These are phyloP conservation scores for Mimas tiliae DNA, from an alignment of 2,888 invertebrate species.

Conservation along the genomic window DNA sequence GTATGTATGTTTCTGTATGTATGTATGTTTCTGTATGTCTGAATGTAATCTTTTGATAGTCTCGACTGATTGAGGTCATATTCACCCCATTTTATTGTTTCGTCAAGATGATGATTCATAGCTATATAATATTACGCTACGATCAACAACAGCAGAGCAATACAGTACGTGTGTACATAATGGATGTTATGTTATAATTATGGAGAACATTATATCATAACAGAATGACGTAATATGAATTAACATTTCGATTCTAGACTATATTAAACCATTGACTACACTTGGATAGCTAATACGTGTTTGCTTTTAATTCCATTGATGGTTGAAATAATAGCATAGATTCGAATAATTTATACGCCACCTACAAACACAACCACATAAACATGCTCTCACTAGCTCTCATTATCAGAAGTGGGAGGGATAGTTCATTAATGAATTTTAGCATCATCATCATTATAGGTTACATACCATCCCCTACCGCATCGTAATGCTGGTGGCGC, in stretches of 20 bases:
- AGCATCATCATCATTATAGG: too few species aligned
- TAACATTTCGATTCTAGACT: not conserved
- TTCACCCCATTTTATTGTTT: too few species aligned
- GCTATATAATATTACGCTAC: too few species aligned
- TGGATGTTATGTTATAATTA: not conserved
- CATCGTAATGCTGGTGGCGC: too few species aligned
- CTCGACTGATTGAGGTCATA: too few species aligned
- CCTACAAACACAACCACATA: not conserved
- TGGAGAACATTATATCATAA: not conserved
- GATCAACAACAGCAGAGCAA: too few species aligned
- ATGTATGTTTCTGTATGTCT: too few species aligned
- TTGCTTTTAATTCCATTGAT: slow-evolving; percentile 18
- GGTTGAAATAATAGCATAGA: slow-evolving; percentile 7
- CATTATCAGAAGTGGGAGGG: not conserved
- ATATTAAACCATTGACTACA: slow-evolving; percentile 4
- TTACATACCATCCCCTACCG: too few species aligned
- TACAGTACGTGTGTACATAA: too few species aligned
- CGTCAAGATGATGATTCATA: too few species aligned
- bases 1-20: too few species aligned
- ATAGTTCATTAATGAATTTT: not conserved
- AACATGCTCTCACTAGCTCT: not conserved
- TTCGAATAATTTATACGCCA: not conserved
- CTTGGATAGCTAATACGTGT: not conserved
- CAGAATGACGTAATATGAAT: not conserved
- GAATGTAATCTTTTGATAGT: too few species aligned